phyloP scores from a whole-genome alignment of 2,797 vertebrate genomes.

The Peromyscus attwateri region DNA sequence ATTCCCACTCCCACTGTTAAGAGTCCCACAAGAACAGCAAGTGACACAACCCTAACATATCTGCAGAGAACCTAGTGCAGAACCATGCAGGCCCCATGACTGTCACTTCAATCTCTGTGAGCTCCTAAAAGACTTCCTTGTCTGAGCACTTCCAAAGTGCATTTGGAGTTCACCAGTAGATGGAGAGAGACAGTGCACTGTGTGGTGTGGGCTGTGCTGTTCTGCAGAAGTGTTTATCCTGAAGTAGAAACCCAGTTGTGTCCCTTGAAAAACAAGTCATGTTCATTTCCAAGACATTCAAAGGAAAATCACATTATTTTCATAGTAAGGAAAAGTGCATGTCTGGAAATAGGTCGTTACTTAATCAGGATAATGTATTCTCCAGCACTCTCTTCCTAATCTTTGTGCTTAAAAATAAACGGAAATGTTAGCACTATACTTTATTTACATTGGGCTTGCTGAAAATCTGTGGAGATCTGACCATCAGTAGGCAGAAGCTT shows the following conservation, averaged over 20 bases:
- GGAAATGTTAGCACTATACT: background rate
- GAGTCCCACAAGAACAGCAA: background rate
- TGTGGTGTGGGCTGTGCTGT: background rate
- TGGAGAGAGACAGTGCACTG: too few relatives aligned
- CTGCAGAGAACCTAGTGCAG: background rate
- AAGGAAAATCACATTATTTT: slow-evolving; percentile 14
- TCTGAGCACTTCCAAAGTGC: background rate
- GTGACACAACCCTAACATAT: background rate
- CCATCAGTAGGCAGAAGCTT: background rate
- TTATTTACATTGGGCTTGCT: background rate
- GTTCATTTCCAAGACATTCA: slow-evolving; percentile 15
- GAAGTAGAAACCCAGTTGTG: background rate
- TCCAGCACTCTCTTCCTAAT: background rate
- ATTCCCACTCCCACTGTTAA: background rate
- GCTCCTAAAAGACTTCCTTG: background rate
- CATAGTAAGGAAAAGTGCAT: background rate
- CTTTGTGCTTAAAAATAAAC: slow-evolving; percentile 16
- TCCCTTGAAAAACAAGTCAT: background rate
- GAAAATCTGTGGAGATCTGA: background rate
- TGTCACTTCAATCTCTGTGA: background rate
- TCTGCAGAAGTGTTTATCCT: background rate
- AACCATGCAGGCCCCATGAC: background rate
- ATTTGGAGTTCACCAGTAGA: accelerated
- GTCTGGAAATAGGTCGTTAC: background rate
- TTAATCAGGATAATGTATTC: slow-evolving; percentile 7